A percentile compares a stretch with the other conserved stretches of the same genome.
These are phyloP conservation scores for Heterochromis multidens DNA, from an alignment of 2,113 vertebrate genomes.

Conservation along the genomic window DNA sequence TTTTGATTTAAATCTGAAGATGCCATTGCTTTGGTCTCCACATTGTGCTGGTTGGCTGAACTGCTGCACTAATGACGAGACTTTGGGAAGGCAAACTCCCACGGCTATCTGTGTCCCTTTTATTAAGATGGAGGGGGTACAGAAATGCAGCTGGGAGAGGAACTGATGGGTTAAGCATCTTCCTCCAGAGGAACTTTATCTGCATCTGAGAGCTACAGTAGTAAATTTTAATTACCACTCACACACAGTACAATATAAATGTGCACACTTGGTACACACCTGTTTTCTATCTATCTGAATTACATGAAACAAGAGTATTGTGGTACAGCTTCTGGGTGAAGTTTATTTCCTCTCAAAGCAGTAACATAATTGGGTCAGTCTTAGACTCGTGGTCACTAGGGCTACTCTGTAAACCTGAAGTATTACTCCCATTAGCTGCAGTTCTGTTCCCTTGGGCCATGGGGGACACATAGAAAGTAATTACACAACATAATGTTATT, in stretches of 20 bases:
- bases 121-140: slow-evolving; percentile 50
- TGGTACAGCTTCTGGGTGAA: not conserved
- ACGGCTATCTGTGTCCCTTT: slow-evolving; percentile 53
- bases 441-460: slow-evolving; percentile 52
- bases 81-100: slow-evolving; percentile 42
- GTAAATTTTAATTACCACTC: slow-evolving; percentile 49
- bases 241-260: not conserved
- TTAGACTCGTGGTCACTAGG: slow-evolving; percentile 36
- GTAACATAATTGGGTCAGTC: slow-evolving; percentile 56
- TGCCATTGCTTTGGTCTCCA: not conserved
- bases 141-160: slow-evolving; percentile 30
- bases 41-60: slow-evolving; percentile 24
- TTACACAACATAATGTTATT: slow-evolving; percentile 75
- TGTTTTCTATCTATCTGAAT: not conserved
- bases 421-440: slow-evolving; percentile 60
- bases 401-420: slow-evolving; percentile 55
- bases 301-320: not conserved
- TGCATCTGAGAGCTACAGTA: slow-evolving; percentile 12
- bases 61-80: slow-evolving; percentile 43
- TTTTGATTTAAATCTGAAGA: slow-evolving; percentile 4
- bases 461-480: slow-evolving; percentile 69
- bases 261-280: slow-evolving; percentile 14
- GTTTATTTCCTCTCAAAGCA: slow-evolving; percentile 3
- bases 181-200: slow-evolving; percentile 53
- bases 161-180: slow-evolving; percentile 54